phyloP scores from a whole-genome alignment of 2,797 vertebrate species.

The Halcyon smyrnensis region DNA sequence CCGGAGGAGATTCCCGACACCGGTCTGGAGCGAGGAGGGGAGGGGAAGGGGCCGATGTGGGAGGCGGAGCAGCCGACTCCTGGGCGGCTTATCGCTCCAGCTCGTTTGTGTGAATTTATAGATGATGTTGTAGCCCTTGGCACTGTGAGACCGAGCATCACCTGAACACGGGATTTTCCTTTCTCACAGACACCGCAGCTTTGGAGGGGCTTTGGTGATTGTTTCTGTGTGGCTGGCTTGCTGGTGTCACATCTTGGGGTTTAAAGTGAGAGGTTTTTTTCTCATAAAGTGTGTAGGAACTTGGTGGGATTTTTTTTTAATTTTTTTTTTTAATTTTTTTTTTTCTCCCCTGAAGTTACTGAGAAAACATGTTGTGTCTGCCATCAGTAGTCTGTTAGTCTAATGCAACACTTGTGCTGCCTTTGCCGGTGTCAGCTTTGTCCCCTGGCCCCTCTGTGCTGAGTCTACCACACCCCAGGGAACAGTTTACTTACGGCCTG shows the following conservation, averaged over 20 bases:
- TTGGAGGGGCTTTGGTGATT: neutral
- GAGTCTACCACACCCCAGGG: neutral
- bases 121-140: neutral
- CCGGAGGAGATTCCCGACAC: accelerated
- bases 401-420: neutral
- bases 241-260: neutral
- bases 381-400: neutral
- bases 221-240: neutral
- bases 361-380: neutral
- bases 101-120: neutral
- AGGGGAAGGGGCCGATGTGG: neutral
- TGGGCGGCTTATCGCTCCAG: neutral
- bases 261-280: neutral
- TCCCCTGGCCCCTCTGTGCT: accelerated
- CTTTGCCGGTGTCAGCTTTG: neutral
- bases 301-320: accelerated
- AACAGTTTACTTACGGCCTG: neutral
- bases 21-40: neutral
- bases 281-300: neutral
- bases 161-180: neutral
- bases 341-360: neutral
- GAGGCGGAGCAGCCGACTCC: neutral
- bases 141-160: accelerated
- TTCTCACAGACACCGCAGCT: neutral
- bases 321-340: too few relatives aligned